Evolutionary conservation across 1,140 invertebrate genomes (phyloP).

Genomic region (Mactra quadrangularis): DNA sequence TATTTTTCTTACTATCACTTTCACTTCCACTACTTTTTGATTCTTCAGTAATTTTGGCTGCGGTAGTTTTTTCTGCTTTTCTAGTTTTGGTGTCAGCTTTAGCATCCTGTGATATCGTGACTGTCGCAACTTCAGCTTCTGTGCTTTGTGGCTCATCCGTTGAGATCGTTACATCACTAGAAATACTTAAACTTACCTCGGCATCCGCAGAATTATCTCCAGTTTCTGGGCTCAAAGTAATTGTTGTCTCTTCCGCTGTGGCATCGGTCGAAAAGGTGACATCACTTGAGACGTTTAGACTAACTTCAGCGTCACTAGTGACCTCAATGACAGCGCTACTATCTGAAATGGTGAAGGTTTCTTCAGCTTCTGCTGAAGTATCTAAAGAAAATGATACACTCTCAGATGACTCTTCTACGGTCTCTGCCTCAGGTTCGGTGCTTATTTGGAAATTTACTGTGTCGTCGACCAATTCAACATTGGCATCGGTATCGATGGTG

Average conservation of each 20-base stretch:
- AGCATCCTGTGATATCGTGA: not conserved
- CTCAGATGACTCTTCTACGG: conserved; percentile 6
- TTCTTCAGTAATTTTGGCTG: conserved; percentile 15
- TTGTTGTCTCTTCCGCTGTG: too few species aligned
- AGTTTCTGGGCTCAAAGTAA: not conserved
- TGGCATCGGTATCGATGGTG: not conserved
- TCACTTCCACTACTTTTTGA: not conserved
- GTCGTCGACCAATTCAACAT: conserved; percentile 1
- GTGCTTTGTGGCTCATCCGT: not conserved
- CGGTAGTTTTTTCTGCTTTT: conserved; percentile 3
- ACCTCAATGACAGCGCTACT: conserved; percentile 23
- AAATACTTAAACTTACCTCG: not conserved
- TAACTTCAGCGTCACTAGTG: conserved; percentile 40
- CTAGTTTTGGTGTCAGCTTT: too few species aligned
- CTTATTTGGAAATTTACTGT: not conserved
- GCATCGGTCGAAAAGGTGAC: conserved; percentile 12
- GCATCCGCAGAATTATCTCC: not conserved
- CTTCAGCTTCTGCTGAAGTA: not conserved
- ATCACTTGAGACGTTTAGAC: conserved; percentile 16
- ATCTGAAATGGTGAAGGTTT: not conserved
- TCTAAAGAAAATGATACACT: not conserved
- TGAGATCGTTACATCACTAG: not conserved
- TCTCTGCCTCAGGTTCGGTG: not conserved
- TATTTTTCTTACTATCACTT: not conserved
- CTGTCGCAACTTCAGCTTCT: not conserved